Conservation (phyloP, 2,888 invertebrate genomes). For the Andrena marginata region DNA sequence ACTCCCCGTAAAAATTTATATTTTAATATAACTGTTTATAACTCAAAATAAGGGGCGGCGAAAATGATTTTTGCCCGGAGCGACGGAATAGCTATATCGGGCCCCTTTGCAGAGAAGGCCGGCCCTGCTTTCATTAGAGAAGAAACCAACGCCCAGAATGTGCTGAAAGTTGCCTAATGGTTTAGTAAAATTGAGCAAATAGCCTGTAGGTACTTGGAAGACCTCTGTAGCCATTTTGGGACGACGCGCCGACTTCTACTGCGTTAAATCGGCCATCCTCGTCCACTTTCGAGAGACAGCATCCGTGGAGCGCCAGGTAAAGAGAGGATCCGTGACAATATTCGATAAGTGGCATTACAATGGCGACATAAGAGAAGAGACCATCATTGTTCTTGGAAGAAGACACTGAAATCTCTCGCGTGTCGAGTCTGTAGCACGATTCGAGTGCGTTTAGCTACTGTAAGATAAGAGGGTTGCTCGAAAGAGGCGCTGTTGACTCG, state of each 20-base stretch:
- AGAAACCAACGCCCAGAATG: no score
- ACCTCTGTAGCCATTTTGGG: neutral
- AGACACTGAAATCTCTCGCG: neutral
- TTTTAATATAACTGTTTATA: no score
- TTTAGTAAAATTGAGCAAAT: no score
- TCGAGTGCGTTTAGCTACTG: slow-evolving; percentile 8
- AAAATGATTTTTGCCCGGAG: no score
- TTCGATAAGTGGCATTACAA: slow-evolving; percentile 38
- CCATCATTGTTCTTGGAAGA: neutral
- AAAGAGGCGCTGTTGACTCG: slow-evolving; percentile 8
- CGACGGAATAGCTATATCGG: no score
- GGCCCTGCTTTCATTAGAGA: no score
- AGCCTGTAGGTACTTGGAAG: no score
- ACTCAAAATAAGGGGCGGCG: no score
- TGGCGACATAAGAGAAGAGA: neutral
- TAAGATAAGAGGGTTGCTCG: slow-evolving; percentile 20
- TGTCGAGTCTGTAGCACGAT: neutral
- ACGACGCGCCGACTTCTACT: neutral
- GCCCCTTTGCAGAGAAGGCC: no score
- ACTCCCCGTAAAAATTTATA: no score
- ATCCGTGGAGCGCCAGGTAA: slow-evolving; percentile 1
- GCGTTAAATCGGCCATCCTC: neutral
- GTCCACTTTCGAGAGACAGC: neutral
- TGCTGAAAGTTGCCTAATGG: no score
- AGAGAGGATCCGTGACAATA: slow-evolving; percentile 51